A percentile compares a stretch with the other conserved stretches of the same genome.
These are phyloP conservation scores for Rhaphigaster nebulosa DNA, from an alignment of 2,888 invertebrate genomes.

Conservation along the genomic window DNA sequence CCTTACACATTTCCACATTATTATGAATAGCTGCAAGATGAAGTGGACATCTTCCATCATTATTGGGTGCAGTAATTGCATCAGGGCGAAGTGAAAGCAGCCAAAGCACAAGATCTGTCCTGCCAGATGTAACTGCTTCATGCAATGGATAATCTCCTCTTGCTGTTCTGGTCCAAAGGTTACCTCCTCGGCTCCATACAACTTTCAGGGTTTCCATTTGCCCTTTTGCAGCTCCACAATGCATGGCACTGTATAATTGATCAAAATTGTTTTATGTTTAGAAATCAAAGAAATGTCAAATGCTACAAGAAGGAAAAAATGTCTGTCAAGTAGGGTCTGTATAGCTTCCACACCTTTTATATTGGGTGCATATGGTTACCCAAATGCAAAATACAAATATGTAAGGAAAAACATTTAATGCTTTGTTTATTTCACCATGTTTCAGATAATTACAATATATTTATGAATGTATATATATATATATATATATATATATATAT, in stretches of 20 bases:
- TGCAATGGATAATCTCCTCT: constrained; percentile 96
- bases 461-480: no score
- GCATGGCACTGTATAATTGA: constrained; percentile 77
- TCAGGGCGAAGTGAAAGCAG: constrained; percentile 85
- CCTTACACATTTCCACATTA: constrained; percentile 92
- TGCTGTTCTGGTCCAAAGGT: constrained; percentile 92
- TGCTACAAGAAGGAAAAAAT: not conserved
- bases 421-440: no score
- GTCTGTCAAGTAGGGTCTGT: no score
- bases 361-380: no score
- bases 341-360: no score
- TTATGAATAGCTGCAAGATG: constrained; percentile 96
- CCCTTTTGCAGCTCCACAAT: constrained; percentile 96
- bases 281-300: not conserved
- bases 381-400: no score
- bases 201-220: constrained; percentile 90
- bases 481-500: constrained; percentile 2
- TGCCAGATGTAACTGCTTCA: constrained; percentile 94
- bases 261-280: not conserved
- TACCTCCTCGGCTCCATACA: constrained; percentile 82
- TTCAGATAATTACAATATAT: no score
- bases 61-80: constrained; percentile 88
- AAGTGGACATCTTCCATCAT: constrained; percentile 91
- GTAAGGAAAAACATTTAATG: no score
- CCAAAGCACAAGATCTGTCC: constrained; percentile 91